These are phyloP conservation scores for Trypoxylus dichotomus DNA, from an alignment of 1,140 invertebrate species.

Conservation along the genomic window DNA sequence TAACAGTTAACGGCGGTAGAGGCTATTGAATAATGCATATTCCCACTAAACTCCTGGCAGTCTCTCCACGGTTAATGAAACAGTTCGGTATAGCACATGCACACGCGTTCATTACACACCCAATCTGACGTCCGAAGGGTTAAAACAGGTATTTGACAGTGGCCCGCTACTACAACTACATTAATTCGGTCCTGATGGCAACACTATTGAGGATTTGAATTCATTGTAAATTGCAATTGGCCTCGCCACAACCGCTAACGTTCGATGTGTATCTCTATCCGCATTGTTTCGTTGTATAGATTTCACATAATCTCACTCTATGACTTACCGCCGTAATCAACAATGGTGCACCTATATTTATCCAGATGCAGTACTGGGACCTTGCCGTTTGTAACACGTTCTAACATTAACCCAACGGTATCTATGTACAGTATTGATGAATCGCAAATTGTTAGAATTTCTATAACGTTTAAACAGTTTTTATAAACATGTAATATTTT, in stretches of 20 bases:
- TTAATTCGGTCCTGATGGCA: conserved; percentile 28
- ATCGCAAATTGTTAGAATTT: too few relatives aligned
- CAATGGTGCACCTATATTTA: not conserved
- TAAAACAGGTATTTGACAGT: conserved; percentile 22
- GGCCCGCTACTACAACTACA: conserved; percentile 1
- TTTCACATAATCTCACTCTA: not conserved
- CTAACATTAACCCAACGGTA: too few relatives aligned
- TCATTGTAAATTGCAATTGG: conserved; percentile 27
- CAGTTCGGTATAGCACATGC: not conserved
- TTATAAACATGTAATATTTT: too few relatives aligned
- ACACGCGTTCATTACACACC: conserved; percentile 15
- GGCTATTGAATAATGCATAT: conserved; percentile 31
- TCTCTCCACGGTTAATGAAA: conserved; percentile 28
- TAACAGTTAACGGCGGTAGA: conserved; percentile 29
- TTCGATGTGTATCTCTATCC: conserved; percentile 13
- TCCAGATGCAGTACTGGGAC: not conserved
- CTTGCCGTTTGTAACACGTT: too few relatives aligned
- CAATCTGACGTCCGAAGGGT: conserved; percentile 16
- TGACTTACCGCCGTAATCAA: not conserved
- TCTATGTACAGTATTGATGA: too few relatives aligned
- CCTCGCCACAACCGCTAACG: not conserved
- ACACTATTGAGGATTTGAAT: conserved; percentile 30
- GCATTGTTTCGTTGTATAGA: conserved; percentile 15
- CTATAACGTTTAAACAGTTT: too few relatives aligned
- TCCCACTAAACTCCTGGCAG: conserved; percentile 9